These are phyloP conservation scores for Channallabes apus DNA, from an alignment of 2,797 vertebrate species.

Conservation along the genomic window DNA sequence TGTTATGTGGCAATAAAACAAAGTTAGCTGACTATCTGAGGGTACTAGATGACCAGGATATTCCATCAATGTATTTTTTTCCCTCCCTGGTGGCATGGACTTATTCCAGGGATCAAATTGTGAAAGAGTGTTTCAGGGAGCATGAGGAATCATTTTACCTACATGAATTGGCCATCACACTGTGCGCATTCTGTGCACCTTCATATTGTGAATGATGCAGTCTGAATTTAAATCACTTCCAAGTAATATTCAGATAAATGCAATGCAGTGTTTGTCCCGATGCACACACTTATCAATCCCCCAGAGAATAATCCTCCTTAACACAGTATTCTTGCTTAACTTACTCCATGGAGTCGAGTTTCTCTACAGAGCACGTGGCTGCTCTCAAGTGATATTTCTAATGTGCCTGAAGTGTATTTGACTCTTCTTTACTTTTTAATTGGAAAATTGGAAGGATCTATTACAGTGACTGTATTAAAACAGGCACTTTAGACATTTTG, in stretches of 20 bases:
- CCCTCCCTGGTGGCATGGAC: no score
- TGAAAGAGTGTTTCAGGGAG: no score
- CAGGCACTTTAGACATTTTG: slow-evolving; percentile 22
- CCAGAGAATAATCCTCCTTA: slow-evolving; percentile 9
- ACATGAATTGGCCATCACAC: no score
- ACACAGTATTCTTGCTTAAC: background rate
- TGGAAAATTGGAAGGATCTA: slow-evolving; percentile 40
- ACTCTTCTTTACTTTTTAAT: slow-evolving; percentile 42
- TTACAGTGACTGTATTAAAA: slow-evolving; percentile 33
- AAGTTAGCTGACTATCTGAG: no score
- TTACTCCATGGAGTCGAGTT: slow-evolving; percentile 18
- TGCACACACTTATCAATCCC: background rate
- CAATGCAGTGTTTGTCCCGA: background rate
- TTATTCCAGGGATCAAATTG: no score
- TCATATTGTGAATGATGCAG: background rate
- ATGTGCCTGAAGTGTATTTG: slow-evolving; percentile 27
- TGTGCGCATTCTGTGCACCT: no score
- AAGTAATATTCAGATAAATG: background rate
- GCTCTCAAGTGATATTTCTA: slow-evolving; percentile 45
- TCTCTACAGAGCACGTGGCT: background rate
- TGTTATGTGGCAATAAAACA: no score
- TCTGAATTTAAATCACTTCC: background rate
- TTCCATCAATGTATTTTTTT: no score
- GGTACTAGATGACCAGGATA: no score
- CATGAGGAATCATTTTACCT: no score